Evolutionary conservation across 2,888 invertebrate species (phyloP).

Genomic region (Drosophila leonis): DNA sequence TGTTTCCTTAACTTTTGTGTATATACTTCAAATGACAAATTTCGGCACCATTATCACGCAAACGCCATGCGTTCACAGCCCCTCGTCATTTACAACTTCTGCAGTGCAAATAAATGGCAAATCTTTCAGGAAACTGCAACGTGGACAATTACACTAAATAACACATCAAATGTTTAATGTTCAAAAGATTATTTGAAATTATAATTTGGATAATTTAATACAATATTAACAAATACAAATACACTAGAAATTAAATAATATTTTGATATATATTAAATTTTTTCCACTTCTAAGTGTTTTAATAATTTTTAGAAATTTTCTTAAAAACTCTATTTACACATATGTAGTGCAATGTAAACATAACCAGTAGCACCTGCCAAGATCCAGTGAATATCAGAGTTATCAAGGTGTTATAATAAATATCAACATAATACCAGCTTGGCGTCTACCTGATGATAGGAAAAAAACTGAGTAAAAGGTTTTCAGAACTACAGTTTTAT

Average conservation of each 20-base stretch:
- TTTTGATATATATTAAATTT: neutral
- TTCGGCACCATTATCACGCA: slow-evolving; percentile 11
- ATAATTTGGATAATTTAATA: no score
- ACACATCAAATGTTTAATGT: neutral
- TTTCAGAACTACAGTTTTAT: slow-evolving; percentile 5
- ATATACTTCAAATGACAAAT: neutral
- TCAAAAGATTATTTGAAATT: neutral
- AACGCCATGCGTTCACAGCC: slow-evolving; percentile 1
- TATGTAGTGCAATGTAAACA: slow-evolving; percentile 6
- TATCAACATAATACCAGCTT: slow-evolving; percentile 14
- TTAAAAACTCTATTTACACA: neutral
- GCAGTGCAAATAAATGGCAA: neutral
- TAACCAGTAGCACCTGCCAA: slow-evolving; percentile 39
- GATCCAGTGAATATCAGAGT: slow-evolving; percentile 12
- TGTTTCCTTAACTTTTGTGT: neutral
- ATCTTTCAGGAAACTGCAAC: neutral
- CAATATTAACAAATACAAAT: neutral
- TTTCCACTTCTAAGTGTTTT: no score
- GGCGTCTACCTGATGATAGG: slow-evolving; percentile 13
- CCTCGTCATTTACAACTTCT: neutral
- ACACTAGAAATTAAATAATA: neutral
- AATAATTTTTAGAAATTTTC: no score
- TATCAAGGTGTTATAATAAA: slow-evolving; percentile 6
- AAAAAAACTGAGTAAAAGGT: slow-evolving; percentile 30
- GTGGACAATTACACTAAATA: slow-evolving; percentile 15